These are phyloP conservation scores for Homalodisca vitripennis DNA, from an alignment of 1,140 invertebrate species.

Conservation along the genomic window DNA sequence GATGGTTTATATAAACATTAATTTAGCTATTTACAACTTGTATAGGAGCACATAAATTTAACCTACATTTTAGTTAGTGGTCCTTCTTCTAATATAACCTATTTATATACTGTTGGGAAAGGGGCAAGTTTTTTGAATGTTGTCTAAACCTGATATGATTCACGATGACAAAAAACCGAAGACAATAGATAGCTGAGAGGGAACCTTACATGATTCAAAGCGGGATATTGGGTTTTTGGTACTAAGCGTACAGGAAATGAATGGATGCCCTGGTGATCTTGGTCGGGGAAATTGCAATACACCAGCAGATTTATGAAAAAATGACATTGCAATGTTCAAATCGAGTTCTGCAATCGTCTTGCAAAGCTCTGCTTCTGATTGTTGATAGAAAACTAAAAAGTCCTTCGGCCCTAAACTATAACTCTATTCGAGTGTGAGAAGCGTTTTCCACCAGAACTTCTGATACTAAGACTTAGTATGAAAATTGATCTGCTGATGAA, in stretches of 20 bases:
- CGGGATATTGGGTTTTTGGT: conserved; percentile 74
- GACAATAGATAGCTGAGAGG: conserved; percentile 72
- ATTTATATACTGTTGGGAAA: conserved; percentile 66
- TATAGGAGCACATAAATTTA: neutral
- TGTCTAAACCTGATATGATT: conserved; percentile 67
- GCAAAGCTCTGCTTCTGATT: conserved; percentile 64
- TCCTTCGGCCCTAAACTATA: conserved; percentile 62
- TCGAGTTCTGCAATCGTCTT: conserved; percentile 67
- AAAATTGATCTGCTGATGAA: conserved; percentile 60
- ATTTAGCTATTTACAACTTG: too few relatives aligned
- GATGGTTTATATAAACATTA: too few relatives aligned
- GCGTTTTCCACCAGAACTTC: conserved; percentile 70
- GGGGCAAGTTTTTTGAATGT: conserved; percentile 70
- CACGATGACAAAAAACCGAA: conserved; percentile 75
- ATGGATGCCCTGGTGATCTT: conserved; percentile 61
- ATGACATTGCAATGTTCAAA: conserved; percentile 68
- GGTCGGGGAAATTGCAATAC: conserved; percentile 73
- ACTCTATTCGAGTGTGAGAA: conserved; percentile 68
- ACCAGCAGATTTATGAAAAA: conserved; percentile 65
- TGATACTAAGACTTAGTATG: conserved; percentile 69
- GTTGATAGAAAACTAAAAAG: conserved; percentile 65
- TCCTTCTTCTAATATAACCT: conserved; percentile 62
- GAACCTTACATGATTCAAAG: conserved; percentile 68
- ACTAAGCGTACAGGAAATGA: conserved; percentile 71
- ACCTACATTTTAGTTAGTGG: conserved; percentile 48